These are phyloP conservation scores for Buceros bicornis DNA, from an alignment of 2,797 vertebrate genomes.

Conservation along the genomic window DNA sequence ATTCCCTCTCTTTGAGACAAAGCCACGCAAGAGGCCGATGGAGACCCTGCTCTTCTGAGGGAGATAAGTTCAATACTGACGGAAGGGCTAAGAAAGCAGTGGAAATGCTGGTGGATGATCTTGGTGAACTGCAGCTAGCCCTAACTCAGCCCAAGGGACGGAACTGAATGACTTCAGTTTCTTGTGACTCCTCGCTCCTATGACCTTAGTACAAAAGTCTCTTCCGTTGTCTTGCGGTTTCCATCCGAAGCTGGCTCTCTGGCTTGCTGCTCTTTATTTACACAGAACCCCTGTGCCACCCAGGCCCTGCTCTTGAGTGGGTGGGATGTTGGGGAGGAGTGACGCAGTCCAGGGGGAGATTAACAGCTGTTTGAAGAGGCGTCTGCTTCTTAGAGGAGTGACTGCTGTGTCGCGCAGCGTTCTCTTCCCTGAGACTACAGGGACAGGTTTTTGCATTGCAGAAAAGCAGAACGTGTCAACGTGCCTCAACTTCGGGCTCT, in stretches of 20 bases:
- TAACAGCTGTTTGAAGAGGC: neutral
- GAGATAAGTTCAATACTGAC: neutral
- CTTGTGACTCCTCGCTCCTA: neutral
- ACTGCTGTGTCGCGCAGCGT: neutral
- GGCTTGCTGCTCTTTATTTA: neutral
- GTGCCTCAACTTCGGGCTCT: neutral
- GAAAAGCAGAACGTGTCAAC: neutral
- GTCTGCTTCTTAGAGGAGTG: neutral
- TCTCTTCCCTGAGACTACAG: neutral
- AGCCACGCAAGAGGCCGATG: neutral
- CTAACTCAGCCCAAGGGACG: neutral
- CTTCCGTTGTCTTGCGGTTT: neutral
- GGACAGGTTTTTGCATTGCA: neutral
- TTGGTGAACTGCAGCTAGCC: neutral
- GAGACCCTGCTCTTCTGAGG: neutral
- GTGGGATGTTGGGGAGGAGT: neutral
- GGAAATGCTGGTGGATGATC: neutral
- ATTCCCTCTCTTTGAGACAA: neutral
- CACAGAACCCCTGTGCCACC: neutral
- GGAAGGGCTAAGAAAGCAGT: neutral
- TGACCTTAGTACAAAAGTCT: neutral
- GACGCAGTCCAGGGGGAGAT: neutral
- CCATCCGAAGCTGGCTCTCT: neutral
- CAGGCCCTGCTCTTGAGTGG: neutral
- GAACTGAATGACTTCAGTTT: neutral